Base-by-base conservation (phyloP, 1,140 invertebrate species). In the Zaprionus capensis region DNA sequence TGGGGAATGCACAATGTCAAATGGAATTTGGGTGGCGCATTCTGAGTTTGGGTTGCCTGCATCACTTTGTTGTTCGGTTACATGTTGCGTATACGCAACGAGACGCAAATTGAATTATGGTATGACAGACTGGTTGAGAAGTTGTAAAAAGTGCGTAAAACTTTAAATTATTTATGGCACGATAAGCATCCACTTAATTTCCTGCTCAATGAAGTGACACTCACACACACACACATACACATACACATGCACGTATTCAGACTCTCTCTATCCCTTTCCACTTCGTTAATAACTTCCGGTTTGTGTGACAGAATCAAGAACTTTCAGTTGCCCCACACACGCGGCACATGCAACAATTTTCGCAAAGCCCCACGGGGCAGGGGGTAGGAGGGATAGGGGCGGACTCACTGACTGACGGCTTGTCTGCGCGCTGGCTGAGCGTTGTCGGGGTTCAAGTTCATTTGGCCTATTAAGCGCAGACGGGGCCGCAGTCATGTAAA, bases 241-340 rank as follows among this genome's bases (percentile, higher is more conserved):
- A 64, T 28, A 51, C 3, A 64, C 15, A 34, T 11, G 41, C 59
- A 51, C 49, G 53, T 69, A 24, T 12, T 2, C 9, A 20, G 4
- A 41, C 31, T 3, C 0, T n/a, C 41, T 44, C 5, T 44, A 2
- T n/a, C 41, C n/a, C 15, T n/a, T 44, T n/a, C 41, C 46, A 51
- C 20, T 15, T 14, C 67, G 84, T 81, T 87, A 88, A 88, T 88
- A 82, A 83, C 84, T 88, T 88, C 84, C 84, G 80, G 71, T 76
- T 81, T 58, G 53, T 38, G 58, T 38, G 73, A 41, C 49, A 68
- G 71, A 51, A 88, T 88, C 67, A 78, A 65, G 70, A 73, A 72
- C 65, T 74, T 80, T 71, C 64, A 58, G 73, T 74, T 78, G 70
- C 57, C 65, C 31, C 71, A 63, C 66, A 84, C 67, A 46, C 41